Evolutionary conservation across 2,797 vertebrate genomes (phyloP), one percentile per base, ranked within the genome.

Genomic region (Scolopax bukidnonensis): DNA sequence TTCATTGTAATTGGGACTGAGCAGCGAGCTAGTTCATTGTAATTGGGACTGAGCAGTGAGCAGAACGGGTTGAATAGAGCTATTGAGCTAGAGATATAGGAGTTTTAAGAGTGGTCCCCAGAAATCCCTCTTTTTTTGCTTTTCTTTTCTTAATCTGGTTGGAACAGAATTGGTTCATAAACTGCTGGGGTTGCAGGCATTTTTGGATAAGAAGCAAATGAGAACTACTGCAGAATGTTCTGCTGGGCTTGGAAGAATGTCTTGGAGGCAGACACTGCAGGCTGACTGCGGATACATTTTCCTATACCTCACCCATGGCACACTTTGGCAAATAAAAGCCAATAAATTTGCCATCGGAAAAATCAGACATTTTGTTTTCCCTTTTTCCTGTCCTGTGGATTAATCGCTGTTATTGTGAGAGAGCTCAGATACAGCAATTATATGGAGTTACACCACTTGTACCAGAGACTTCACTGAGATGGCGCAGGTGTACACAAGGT

Each of bases 1-100:
- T 90, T 87, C 93, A 95, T 85, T 90, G 75, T 97, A 97, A 96
- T 88, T 96, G 93, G 94, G 95, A 86, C 12, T 32, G 87, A 92
- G 71, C 60, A 80, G 8, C 3, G 64, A 96, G 81, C 70, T 96
- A 90, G 81, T 77, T 96, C 89, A 50, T 59, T 84, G 90, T 94
- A 96, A 96, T 92, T 96, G 94, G 87, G 83, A 60, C 50, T 85
- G 83, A 97, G 73, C 41, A 56, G 48, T 45, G 60, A 93, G 91
- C 47, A 83, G 84, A 90, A 95, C 10, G 21, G 84, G 79, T 7
- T 96, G 95, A 97, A 97, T 88, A 71, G 59, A 77, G 76, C 74
- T 90, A 82, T 82, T 89, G 94, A 92, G 95, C 48, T 76, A 79
- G 83, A 93, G 75, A 84, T 68, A 73, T 7, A 86, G 43, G 25